These are phyloP conservation scores for Diprion similis DNA, from an alignment of 1,140 invertebrate genomes.

Conservation along the genomic window DNA sequence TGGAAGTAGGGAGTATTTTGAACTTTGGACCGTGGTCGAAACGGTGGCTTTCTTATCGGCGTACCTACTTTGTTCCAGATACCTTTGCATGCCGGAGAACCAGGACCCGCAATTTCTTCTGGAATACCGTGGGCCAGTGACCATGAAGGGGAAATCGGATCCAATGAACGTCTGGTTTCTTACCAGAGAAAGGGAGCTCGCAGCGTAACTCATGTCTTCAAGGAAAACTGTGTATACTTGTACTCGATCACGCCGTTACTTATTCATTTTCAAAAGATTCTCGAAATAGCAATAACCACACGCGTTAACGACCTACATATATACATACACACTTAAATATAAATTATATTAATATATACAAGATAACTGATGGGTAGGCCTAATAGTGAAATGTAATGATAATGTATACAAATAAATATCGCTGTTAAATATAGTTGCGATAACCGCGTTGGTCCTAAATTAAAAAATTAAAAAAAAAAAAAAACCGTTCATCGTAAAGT, in stretches of 20 bases:
- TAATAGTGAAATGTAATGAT: not conserved
- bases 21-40: too few relatives aligned
- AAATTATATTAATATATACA: not conserved
- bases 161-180: conserved; percentile 97
- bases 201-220: conserved; percentile 35
- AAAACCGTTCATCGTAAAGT: too few relatives aligned
- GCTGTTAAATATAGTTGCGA: not conserved
- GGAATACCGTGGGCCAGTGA: conserved; percentile 84
- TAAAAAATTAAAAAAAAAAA: too few relatives aligned
- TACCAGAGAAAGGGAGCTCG: conserved; percentile 64
- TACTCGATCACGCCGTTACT: not conserved
- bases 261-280: conserved; percentile 25
- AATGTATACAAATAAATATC: conserved; percentile 2
- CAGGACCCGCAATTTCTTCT: conserved; percentile 86
- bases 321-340: not conserved
- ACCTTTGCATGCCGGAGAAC: conserved; percentile 82
- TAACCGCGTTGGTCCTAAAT: too few relatives aligned
- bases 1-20: too few relatives aligned
- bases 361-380: not conserved
- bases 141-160: conserved; percentile 94
- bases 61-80: conserved; percentile 67
- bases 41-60: too few relatives aligned
- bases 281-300: conserved; percentile 46
- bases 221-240: not conserved
- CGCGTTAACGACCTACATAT: conserved; percentile 23